phyloP scores from a whole-genome alignment of 2,888 invertebrate genomes.

The Copidosoma aretas region DNA sequence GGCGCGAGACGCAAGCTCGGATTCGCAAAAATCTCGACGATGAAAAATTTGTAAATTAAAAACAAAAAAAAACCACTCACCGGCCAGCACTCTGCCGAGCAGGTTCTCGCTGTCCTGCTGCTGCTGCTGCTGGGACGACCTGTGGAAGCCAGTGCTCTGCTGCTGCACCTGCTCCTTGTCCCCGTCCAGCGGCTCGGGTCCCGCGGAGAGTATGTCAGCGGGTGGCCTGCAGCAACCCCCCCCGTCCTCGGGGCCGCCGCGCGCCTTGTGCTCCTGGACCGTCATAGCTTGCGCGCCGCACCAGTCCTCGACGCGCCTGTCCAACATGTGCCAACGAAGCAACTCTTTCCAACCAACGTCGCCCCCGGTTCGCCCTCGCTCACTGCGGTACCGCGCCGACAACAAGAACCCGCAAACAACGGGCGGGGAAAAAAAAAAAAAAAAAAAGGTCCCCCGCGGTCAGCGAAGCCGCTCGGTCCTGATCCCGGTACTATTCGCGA shows the following conservation, averaged over 20 bases:
- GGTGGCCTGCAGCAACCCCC: conserved; percentile 50
- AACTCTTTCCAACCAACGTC: neutral
- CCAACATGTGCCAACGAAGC: conserved; percentile 20
- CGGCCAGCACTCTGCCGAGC: conserved; percentile 68
- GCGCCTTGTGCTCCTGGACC: conserved; percentile 67
- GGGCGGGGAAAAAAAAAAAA: too few species aligned
- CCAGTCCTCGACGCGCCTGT: conserved; percentile 34
- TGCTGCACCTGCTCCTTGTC: conserved; percentile 56
- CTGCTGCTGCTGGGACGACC: conserved; percentile 19
- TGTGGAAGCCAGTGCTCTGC: conserved; percentile 26
- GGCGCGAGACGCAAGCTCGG: neutral
- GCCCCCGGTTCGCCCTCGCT: neutral
- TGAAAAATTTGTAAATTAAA: too few species aligned
- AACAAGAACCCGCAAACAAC: too few species aligned
- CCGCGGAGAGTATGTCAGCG: conserved; percentile 56
- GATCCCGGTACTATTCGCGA: too few species aligned
- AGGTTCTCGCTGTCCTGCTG: conserved; percentile 65
- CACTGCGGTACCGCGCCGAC: too few species aligned
- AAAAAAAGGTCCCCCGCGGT: too few species aligned
- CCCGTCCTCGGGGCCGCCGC: conserved; percentile 55
- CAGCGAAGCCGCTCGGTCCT: conserved; percentile 18
- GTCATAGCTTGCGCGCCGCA: conserved; percentile 60
- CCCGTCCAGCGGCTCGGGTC: conserved; percentile 39
- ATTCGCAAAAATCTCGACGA: too few species aligned
- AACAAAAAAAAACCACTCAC: conserved; percentile 56